Evolutionary conservation across 2,797 vertebrate genomes (phyloP).

Genomic region (Toxotes lorentzi): DNA sequence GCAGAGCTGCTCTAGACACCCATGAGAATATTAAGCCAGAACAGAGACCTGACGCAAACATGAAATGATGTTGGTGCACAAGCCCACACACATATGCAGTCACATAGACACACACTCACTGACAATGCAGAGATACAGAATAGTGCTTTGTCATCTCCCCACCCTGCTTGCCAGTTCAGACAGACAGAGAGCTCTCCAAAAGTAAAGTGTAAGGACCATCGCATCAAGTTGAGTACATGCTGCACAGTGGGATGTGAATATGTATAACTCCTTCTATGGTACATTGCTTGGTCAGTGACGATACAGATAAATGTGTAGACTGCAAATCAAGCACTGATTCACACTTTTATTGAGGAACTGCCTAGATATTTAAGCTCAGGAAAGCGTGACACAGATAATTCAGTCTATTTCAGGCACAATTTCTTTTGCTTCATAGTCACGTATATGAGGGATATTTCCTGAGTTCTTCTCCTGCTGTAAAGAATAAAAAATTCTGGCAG

Average conservation of each 20-base stretch:
- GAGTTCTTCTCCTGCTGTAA: not conserved
- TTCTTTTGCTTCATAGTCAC: not conserved
- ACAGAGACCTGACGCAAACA: conserved; percentile 54
- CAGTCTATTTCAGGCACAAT: not conserved
- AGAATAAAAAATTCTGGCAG: not conserved
- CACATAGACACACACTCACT: conserved; percentile 27
- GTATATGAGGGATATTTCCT: not conserved
- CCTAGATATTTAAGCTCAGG: not conserved
- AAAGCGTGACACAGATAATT: not conserved
- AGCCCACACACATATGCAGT: conserved; percentile 9
- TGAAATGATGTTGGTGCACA: conserved; percentile 35
- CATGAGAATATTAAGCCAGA: conserved; percentile 51
- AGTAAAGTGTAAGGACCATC: conserved; percentile 5
- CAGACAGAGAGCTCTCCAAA: conserved; percentile 28
- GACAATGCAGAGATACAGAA: conserved; percentile 50
- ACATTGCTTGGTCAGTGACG: not conserved
- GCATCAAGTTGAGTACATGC: conserved; percentile 11
- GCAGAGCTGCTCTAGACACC: conserved; percentile 54
- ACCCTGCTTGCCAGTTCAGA: conserved; percentile 40
- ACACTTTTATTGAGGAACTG: not conserved
- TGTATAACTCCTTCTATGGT: not conserved
- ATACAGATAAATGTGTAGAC: not conserved
- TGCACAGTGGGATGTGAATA: not conserved
- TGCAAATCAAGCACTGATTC: not conserved
- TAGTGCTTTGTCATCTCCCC: conserved; percentile 70